A percentile compares a stretch with the other conserved stretches of the same genome.
Evolutionary conservation across 2,113 vertebrate genomes (phyloP).

Genomic region (Prochilodus magdalenae): DNA sequence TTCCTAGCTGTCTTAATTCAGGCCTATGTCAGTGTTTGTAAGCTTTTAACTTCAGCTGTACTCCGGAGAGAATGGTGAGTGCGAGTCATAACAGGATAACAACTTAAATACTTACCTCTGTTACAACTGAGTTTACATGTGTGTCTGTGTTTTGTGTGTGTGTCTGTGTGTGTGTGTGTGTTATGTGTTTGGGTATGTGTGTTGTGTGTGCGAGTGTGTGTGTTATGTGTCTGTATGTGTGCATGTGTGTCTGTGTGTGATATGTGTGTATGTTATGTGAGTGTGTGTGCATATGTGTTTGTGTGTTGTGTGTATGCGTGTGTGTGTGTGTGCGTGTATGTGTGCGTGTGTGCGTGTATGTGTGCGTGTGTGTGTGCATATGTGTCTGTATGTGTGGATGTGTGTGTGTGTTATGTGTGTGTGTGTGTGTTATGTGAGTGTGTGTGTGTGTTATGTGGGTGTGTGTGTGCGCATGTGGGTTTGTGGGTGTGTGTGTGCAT

Average conservation of each 20-base stretch:
- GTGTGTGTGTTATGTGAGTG: neutral
- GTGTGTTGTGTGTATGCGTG: neutral
- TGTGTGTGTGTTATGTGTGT: conserved; percentile 7
- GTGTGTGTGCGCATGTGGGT: neutral
- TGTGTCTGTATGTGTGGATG: neutral
- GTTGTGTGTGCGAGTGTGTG: neutral
- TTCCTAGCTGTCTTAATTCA: neutral
- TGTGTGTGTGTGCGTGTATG: neutral
- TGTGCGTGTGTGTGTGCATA: too few species aligned
- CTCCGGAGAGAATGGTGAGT: neutral
- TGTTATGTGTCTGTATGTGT: neutral
- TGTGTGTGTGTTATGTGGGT: neutral
- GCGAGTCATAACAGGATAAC: neutral
- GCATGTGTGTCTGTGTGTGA: neutral
- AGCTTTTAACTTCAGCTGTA: neutral
- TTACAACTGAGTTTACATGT: neutral
- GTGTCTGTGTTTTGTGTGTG: neutral
- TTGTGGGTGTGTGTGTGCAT: neutral
- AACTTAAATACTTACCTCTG: too few species aligned
- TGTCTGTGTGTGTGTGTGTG: too few species aligned
- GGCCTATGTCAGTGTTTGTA: neutral
- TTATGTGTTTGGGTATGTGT: too few species aligned
- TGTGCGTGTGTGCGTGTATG: neutral
- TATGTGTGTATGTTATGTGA: neutral
- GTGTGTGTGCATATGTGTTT: neutral